Percentiles rank a stretch among this genome's conserved stretches.
These are phyloP conservation scores for Idaea aversata DNA, from an alignment of 2,888 invertebrate species.

Conservation along the genomic window DNA sequence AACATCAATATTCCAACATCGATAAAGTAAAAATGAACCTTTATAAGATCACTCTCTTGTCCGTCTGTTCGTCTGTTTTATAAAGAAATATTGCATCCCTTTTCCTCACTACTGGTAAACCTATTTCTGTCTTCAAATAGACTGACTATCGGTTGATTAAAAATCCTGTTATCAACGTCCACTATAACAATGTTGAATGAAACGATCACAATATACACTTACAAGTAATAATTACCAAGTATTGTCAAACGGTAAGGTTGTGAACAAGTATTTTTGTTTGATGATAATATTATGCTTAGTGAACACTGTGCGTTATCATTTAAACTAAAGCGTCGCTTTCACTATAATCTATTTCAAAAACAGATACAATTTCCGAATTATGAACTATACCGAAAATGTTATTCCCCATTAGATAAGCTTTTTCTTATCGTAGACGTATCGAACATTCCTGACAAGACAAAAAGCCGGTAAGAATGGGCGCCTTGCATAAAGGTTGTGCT, in stretches of 20 bases:
- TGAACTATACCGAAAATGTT: not conserved
- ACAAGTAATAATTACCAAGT: constrained; percentile 78
- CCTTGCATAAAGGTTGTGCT: no score
- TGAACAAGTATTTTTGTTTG: constrained; percentile 31
- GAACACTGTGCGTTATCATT: constrained; percentile 72
- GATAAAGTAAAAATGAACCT: no score
- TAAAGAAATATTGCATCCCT: no score
- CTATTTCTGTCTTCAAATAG: no score
- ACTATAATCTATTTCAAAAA: not conserved
- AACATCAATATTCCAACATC: no score
- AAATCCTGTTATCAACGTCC: not conserved
- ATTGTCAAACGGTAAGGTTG: constrained; percentile 76
- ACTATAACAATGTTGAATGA: constrained; percentile 33
- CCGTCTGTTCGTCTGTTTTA: no score
- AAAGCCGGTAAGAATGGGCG: no score
- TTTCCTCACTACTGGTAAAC: no score
- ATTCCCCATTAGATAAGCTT: not conserved
- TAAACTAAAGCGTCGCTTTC: constrained; percentile 37
- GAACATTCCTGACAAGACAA: no score
- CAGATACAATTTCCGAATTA: not conserved
- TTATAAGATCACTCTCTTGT: no score
- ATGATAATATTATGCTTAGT: constrained; percentile 54
- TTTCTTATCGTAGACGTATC: no score
- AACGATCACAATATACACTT: constrained; percentile 73
- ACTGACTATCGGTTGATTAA: no score